Percentiles rank a stretch among this genome's conserved stretches.
These are phyloP conservation scores for Philereme transversata DNA, from an alignment of 2,888 invertebrate species.

Conservation along the genomic window DNA sequence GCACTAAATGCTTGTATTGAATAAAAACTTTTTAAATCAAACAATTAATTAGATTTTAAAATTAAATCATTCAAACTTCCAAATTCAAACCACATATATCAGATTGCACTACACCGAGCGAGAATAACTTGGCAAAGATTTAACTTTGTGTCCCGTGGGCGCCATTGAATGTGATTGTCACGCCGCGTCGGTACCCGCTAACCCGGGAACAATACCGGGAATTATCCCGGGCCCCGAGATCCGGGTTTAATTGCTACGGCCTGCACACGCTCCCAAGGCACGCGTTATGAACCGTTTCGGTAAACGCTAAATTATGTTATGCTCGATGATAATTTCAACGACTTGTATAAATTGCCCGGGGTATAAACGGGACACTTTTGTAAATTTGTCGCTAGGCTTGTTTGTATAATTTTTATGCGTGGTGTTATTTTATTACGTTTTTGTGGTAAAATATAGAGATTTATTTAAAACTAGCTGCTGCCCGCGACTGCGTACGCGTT, in stretches of 20 bases:
- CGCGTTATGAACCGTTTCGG: conserved; percentile 71
- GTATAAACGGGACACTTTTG: conserved; percentile 5
- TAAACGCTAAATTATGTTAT: conserved; percentile 78
- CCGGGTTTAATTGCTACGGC: conserved; percentile 75
- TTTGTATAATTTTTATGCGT: background rate
- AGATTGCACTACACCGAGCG: conserved; percentile 28
- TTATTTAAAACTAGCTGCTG: too few relatives aligned
- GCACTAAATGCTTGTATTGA: too few relatives aligned
- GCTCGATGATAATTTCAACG: conserved; percentile 65
- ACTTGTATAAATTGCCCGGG: conserved; percentile 32
- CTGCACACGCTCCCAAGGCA: conserved; percentile 72
- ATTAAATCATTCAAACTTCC: too few relatives aligned
- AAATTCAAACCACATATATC: conserved; percentile 15
- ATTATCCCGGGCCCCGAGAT: conserved; percentile 36
- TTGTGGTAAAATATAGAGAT: too few relatives aligned
- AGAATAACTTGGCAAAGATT: conserved; percentile 75
- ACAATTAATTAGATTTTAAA: too few relatives aligned
- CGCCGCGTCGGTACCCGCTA: conserved; percentile 54
- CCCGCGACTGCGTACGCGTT: too few relatives aligned
- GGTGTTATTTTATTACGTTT: background rate
- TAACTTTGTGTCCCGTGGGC: conserved; percentile 77
- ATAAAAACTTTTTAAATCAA: too few relatives aligned
- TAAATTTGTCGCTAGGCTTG: background rate
- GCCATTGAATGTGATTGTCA: conserved; percentile 78
- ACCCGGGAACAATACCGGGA: conserved; percentile 33